Percentiles rank a stretch among this genome's conserved stretches.
Evolutionary conservation across 2,888 invertebrate species (phyloP).

Genomic region (Acrobeloides nanus): DNA sequence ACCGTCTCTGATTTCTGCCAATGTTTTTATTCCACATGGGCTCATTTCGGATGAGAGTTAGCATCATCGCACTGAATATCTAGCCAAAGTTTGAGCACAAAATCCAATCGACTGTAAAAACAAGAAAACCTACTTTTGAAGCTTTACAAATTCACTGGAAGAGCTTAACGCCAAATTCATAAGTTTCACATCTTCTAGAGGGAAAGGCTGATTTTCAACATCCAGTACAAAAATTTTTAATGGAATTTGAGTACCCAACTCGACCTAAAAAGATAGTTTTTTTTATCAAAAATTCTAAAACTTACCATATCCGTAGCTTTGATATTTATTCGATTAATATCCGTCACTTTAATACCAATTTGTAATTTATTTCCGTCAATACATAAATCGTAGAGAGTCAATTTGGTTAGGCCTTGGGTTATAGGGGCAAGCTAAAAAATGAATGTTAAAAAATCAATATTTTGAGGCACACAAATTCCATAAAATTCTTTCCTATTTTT

Average conservation of each 20-base stretch:
- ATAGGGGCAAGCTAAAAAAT: constrained; percentile 26
- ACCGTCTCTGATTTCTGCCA: too few relatives aligned
- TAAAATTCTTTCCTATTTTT: neutral
- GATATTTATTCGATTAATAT: constrained; percentile 32
- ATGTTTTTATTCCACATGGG: too few relatives aligned
- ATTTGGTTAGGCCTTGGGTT: constrained; percentile 21
- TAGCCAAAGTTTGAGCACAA: too few relatives aligned
- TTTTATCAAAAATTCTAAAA: constrained; percentile 3
- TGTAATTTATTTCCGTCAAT: constrained; percentile 25
- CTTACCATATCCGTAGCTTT: constrained; percentile 31
- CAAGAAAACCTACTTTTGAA: too few relatives aligned
- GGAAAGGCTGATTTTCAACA: constrained; percentile 30
- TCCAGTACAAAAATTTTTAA: constrained; percentile 33
- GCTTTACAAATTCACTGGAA: too few relatives aligned
- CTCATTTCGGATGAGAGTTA: too few relatives aligned
- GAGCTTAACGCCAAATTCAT: too few relatives aligned
- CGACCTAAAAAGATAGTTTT: constrained; percentile 9
- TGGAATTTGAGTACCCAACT: constrained; percentile 22
- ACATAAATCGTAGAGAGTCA: constrained; percentile 35
- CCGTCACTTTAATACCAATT: constrained; percentile 32
- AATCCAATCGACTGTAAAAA: too few relatives aligned
- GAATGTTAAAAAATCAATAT: neutral
- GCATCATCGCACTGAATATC: too few relatives aligned
- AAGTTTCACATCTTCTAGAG: constrained; percentile 20
- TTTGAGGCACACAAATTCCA: neutral